Evolutionary conservation across 2,113 vertebrate species (phyloP), one percentile per base, ranked within the genome.

Genomic region (Rana temporaria): DNA sequence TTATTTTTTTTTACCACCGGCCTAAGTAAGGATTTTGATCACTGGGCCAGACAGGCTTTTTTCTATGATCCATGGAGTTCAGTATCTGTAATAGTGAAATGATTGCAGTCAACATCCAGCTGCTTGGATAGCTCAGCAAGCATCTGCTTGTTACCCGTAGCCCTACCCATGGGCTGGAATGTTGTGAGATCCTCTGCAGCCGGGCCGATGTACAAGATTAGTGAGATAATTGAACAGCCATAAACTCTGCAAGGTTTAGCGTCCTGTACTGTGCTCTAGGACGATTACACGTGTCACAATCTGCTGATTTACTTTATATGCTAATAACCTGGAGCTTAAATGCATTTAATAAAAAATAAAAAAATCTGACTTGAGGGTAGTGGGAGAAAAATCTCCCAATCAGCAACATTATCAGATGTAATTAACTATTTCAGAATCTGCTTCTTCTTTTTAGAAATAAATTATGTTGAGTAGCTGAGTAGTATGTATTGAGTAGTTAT

Each of bases 111-210:
- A 66, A 38, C 56, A 7, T 60, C 59, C 81, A 76, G 52, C 71
- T 82, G 70, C 17, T 2, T 24, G 16, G 56, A 19, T 57, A 55
- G 68, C 34, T 24, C 34, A 15, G 81, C 81, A 82, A 68, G 81
- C 71, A 67, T 74, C 63, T 82, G 64, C 81, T 68, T 82, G 81
- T 82, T 67, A 1, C 55, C 14, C n/a, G 12, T 67, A n/a, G 71
- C 81, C 81, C 81, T 68, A 68, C 81, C 81, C 81, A 82, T 19
- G 56, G 59, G 32, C 30, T 82, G 81, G 81, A 82, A 82, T 82
- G 81, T 55, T 48, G n/a, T 15, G 72, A 75, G 53, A 56, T 57
- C 56, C 67, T 30, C 32, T 69, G 55, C 79, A 56, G 19, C 22
- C 53, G 57, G 38, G 19, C 38, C 38, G 42, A 73, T 81, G 24